Evolutionary conservation across 2,888 invertebrate genomes (phyloP).

Genomic region (Heterodera filipjevi): DNA sequence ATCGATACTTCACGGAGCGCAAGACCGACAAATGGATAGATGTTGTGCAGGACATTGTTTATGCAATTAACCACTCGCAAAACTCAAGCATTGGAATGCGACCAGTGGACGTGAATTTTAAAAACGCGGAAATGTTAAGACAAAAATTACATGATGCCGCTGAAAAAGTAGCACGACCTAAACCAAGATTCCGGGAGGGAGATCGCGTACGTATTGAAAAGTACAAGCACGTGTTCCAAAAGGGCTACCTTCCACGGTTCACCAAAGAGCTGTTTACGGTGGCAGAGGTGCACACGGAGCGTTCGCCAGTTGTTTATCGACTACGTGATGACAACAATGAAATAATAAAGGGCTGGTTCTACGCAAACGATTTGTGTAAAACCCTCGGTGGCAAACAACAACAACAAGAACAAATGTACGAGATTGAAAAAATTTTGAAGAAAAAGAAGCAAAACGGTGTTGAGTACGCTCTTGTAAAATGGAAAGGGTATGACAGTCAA

Average conservation of each 20-base stretch:
- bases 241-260: too few relatives aligned
- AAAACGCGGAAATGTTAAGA: conserved; percentile 23
- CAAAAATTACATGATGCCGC: neutral
- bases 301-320: neutral
- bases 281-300: neutral
- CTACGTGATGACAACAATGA: conserved; percentile 9
- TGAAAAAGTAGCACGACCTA: too few relatives aligned
- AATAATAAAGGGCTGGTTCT: conserved; percentile 22
- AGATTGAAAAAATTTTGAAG: too few relatives aligned
- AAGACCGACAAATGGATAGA: conserved; percentile 28
- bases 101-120: conserved; percentile 11
- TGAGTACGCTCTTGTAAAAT: too few relatives aligned
- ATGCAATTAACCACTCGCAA: conserved; percentile 24
- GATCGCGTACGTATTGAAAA: too few relatives aligned
- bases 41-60: conserved; percentile 23
- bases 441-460: too few relatives aligned
- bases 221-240: too few relatives aligned
- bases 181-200: too few relatives aligned
- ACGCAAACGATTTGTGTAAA: conserved; percentile 17
- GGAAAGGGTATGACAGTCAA: too few relatives aligned
- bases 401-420: too few relatives aligned
- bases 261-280: conserved; percentile 28
- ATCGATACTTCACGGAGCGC: conserved; percentile 32
- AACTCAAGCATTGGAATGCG: conserved; percentile 25
- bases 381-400: conserved; percentile 6